Evolutionary conservation across 2,797 vertebrate genomes (phyloP), one percentile per base, ranked within the genome.

Genomic region (Pangasius macronema): DNA sequence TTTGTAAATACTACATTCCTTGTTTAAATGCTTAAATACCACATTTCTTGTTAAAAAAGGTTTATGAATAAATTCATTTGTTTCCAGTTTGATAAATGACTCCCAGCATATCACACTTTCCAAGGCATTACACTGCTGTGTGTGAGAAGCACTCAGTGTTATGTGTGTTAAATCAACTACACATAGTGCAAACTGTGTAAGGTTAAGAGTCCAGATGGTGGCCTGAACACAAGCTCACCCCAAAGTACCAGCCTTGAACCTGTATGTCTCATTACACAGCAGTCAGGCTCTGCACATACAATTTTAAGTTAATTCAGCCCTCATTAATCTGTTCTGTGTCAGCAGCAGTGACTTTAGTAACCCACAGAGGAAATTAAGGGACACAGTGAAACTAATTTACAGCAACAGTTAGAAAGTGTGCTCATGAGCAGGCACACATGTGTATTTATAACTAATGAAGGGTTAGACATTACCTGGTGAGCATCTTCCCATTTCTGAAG

Each of bases 401-500:
- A 63, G 80, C 14, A 63, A 13, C 33, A 80, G 42, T 55, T 55
- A 68, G 42, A 70, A 36, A 85, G 27, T 73, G 85, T 46, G 11
- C 33, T 84, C 46, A 68, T 84, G 6, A 30, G 36, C 16, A 86
- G 10, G 3, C 33, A 82, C 33, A 84, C 42, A 63, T 51, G 10
- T 51, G 75, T 3, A 11, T 85, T 36, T 67, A 65, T 30, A 80
- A 3, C 57, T 20, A 73, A 63, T 16, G n/a, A 1, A 22, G 14
- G 49, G 1, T 14, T 30, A 30, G 5, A 22, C 6, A 91, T 93
- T 95, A 99, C 98, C 97, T 99, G 98, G 90, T 99, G 98, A 30
- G 97, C 97, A 0, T 99, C 98, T 89, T 98, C 97, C 98, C 98
- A 99, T 92, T 97, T 99, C 5, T 97, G 97, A 7, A 96, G 92